Conservation (phyloP, 2,113 vertebrate species). For the Chlorodrepanis virens region DNA sequence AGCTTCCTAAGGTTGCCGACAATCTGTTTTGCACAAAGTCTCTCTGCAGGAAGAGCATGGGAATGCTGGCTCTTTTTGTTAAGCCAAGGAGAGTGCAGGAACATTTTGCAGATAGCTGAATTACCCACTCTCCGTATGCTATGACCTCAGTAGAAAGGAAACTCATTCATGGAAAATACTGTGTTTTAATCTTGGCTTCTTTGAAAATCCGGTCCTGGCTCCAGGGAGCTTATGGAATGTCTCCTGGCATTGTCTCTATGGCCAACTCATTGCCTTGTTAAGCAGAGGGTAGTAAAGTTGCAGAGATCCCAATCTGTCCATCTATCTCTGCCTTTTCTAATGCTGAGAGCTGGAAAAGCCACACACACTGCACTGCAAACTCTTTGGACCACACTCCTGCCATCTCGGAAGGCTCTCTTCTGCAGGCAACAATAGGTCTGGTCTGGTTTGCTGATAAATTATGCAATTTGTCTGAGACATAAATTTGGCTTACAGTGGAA, state of each 20-base stretch:
- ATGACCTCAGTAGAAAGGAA: constrained; percentile 25
- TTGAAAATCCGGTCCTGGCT: constrained; percentile 33
- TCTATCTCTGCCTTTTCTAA: constrained; percentile 13
- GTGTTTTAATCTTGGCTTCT: constrained; percentile 14
- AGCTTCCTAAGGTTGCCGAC: background rate
- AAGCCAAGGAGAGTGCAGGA: background rate
- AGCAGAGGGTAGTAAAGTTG: background rate
- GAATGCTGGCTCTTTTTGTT: background rate
- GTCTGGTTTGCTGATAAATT: constrained; percentile 36
- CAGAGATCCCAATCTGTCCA: background rate
- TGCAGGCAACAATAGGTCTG: constrained; percentile 37
- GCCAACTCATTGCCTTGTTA: background rate
- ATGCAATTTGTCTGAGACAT: constrained; percentile 21
- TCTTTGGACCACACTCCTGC: background rate
- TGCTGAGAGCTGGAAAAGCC: background rate
- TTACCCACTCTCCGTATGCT: background rate
- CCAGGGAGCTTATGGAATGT: background rate
- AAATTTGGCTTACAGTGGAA: constrained; percentile 60
- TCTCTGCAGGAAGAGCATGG: background rate
- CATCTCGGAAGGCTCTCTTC: constrained; percentile 26
- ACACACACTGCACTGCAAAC: background rate
- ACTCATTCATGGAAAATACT: constrained; percentile 34
- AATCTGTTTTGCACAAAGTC: background rate
- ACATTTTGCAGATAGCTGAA: background rate
- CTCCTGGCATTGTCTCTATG: constrained; percentile 1